phyloP scores from a whole-genome alignment of 1,140 invertebrate genomes.

The Cyphomyrmex costatus region DNA sequence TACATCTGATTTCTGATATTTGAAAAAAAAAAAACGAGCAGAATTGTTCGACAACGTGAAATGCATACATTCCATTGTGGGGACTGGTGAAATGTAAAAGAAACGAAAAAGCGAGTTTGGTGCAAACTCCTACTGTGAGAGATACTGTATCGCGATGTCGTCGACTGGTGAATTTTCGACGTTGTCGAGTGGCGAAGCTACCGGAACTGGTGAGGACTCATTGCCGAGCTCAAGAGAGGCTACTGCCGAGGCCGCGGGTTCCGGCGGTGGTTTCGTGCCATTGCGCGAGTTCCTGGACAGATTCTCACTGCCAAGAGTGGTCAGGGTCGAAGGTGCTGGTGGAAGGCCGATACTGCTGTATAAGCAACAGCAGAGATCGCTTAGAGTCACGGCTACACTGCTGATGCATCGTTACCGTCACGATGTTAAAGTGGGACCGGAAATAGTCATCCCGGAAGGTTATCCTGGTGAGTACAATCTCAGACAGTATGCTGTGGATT shows the following conservation, averaged over 20 bases:
- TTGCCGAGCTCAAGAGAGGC: constrained; percentile 82
- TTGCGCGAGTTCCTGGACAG: constrained; percentile 83
- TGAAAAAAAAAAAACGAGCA: background rate
- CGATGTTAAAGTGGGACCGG: constrained; percentile 82
- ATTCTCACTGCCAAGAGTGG: constrained; percentile 83
- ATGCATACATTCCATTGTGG: background rate
- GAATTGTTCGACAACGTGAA: background rate
- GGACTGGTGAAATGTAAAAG: background rate
- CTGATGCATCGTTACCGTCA: constrained; percentile 83
- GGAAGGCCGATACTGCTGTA: constrained; percentile 84
- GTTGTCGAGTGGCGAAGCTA: constrained; percentile 83
- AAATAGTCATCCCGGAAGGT: constrained; percentile 85
- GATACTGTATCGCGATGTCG: constrained; percentile 76
- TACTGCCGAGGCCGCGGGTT: constrained; percentile 80
- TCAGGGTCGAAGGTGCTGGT: constrained; percentile 82
- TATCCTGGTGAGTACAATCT: constrained; percentile 81
- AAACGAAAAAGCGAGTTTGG: background rate
- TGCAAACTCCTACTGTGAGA: constrained; percentile 22
- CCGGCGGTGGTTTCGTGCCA: constrained; percentile 80
- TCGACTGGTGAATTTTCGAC: constrained; percentile 84
- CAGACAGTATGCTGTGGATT: background rate
- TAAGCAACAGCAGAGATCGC: constrained; percentile 81
- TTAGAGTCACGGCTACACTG: constrained; percentile 80
- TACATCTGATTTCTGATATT: background rate
- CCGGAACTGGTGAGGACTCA: constrained; percentile 83